Evolutionary conservation across 2,797 vertebrate genomes (phyloP), one percentile per base, ranked within the genome.

Genomic region (Thripadectes ignobilis): DNA sequence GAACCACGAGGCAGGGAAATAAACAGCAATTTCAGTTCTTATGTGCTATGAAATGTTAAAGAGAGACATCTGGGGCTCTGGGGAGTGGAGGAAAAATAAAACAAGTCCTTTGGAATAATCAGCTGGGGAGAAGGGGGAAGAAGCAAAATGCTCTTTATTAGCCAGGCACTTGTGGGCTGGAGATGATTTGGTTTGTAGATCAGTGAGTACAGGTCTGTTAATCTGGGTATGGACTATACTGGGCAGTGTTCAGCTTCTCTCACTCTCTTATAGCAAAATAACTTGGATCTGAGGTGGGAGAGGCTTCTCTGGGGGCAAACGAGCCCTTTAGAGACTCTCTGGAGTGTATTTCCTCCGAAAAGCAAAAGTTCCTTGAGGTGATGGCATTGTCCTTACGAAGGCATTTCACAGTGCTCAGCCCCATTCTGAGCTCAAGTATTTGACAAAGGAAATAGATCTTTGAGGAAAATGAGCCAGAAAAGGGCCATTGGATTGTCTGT

Each of bases 1-100:
- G 80, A 85, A 14, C 21, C 45, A 21, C 26, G 41, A 91, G 67
- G 54, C 61, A 38, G 82, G 52, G 78, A 81, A 89, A 79, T 20
- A 43, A 92, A 19, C 72, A 63, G 30, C 34, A 34, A 75, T 83
- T 85, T 85, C 63, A 52, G 9, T 48, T 45, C 32, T 85, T 59
- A 10, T 1, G 1, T 94, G 57, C 54, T 59, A 0, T 29, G 62
- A 52, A 71, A 63, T 14, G 41, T 36, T 79, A 21, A 3, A 49
- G 62, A 57, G 55, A 79, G 66, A 51, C n/a, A 32, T 65, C 61
- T 66, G 36, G 58, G 61, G 23, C 51, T 82, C 55, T 69, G 43
- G 34, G 52, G 39, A 24, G 22, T 58, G 0, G 0, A 65, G 43
- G 5, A 1, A 39, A 39, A 39, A 39, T 38, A 46, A 85, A 73